A percentile compares a stretch with the other conserved stretches of the same genome.
phyloP scores from a whole-genome alignment of 2,113 vertebrate genomes.

The Mirounga angustirostris region DNA sequence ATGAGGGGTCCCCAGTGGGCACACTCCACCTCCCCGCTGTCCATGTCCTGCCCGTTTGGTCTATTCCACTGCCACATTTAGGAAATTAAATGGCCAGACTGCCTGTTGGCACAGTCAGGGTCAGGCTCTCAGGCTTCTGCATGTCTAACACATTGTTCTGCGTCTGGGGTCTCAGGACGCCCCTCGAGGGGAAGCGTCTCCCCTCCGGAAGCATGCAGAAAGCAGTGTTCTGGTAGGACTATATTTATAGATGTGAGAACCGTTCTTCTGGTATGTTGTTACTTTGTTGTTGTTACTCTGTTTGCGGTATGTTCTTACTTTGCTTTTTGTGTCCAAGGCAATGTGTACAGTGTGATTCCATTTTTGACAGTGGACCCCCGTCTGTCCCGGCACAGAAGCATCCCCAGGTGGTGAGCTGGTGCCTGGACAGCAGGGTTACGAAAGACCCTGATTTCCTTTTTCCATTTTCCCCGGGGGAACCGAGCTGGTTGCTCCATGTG shows the following conservation, averaged over 20 bases:
- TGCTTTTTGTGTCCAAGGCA: not conserved
- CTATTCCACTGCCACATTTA: not conserved
- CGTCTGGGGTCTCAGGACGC: not conserved
- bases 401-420: not conserved
- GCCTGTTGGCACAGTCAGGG: not conserved
- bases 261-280: not conserved
- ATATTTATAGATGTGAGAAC: not conserved
- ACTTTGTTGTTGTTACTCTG: not conserved
- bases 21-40: accelerated
- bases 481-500: not conserved
- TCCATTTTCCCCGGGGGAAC: not conserved
- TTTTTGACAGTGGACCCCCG: not conserved
- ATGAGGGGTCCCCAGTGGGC: accelerated
- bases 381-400: accelerated
- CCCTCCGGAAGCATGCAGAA: not conserved
- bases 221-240: no score
- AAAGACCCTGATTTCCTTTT: not conserved
- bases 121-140: not conserved
- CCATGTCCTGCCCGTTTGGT: not conserved
- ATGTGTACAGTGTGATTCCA: accelerated
- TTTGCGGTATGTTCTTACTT: not conserved
- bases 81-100: not conserved
- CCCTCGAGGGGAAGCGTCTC: not conserved
- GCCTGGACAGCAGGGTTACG: not conserved
- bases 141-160: not conserved